Base-by-base conservation (phyloP, 1,140 invertebrate species). In the Saxidomus purpurata region DNA sequence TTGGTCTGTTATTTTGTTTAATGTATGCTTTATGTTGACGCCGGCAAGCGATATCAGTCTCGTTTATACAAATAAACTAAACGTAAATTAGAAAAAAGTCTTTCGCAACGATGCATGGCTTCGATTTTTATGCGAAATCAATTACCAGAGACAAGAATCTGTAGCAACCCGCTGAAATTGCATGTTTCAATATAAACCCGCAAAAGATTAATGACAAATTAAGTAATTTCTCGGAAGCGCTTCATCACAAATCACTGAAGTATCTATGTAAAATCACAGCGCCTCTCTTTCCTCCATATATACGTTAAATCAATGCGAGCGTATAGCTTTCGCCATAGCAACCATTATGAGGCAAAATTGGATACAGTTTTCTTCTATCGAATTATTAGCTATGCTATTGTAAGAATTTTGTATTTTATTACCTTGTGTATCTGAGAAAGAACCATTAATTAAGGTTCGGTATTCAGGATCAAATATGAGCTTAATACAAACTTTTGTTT, bases 131-230 rank as follows among this genome's bases (percentile, higher is more conserved):
- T n/a, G n/a, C n/a, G 43, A 15, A 43, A 43, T 43, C 15, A 43
- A 43, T 43, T 15, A 15, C 6, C 43, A 55, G 52, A 55, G 52
- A 55, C 19, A 55, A 43, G 15, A 8, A 4, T 43, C 15, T 43
- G 15, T 8, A 43, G 43, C 43, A 43, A 43, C 15, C 15, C 15
- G 43, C 43, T 43, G 4, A 15, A 8, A 43, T 8, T 43, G 4
- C 43, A 43, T 8, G 43, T 15, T 15, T 8, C 43, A 43, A 43
- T 15, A n/a, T n/a, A n/a, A n/a, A n/a, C n/a, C n/a, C n/a, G n/a
- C n/a, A n/a, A n/a, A 55, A 55, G 25, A 63, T 63, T 63, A 63
- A 63, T 28, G 59, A n/a, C n/a, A 63, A 63, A 63, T 63, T 28
- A 63, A 63, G 59, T 28, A 63, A 28, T 55, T 63, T 1, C 25